phyloP scores from a whole-genome alignment of 2,113 vertebrate species.

The Cottus gobio region DNA sequence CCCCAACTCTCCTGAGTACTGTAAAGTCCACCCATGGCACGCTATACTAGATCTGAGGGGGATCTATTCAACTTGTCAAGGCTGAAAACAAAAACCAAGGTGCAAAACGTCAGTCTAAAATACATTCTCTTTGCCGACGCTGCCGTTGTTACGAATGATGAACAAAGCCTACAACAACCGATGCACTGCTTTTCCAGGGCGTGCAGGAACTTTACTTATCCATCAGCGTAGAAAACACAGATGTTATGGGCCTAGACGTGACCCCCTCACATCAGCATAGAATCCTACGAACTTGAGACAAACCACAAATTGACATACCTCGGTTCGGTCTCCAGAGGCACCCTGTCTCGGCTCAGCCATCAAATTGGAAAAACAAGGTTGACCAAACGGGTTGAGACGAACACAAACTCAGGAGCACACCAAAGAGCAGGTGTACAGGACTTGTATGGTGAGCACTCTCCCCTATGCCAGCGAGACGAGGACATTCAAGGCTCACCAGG shows the following conservation, averaged over 20 bases:
- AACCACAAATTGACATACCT: background rate
- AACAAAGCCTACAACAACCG: background rate
- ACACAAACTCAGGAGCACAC: background rate
- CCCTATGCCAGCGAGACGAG: background rate
- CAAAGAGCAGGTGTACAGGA: background rate
- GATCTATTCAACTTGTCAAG: too few relatives aligned
- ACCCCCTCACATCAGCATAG: background rate
- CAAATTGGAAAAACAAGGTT: background rate
- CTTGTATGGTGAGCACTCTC: background rate
- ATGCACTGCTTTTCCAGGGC: background rate
- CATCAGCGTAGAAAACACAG: background rate
- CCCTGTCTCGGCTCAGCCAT: background rate
- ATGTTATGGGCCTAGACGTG: background rate
- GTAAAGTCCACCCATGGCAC: too few relatives aligned
- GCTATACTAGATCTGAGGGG: too few relatives aligned
- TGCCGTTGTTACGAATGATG: background rate
- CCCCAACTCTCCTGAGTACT: too few relatives aligned
- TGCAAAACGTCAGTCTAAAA: background rate
- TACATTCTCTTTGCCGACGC: background rate
- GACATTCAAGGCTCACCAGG: background rate
- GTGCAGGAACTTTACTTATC: background rate
- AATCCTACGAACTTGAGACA: background rate
- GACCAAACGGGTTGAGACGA: background rate
- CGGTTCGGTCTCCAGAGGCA: background rate
- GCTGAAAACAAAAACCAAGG: too few relatives aligned